Conservation (phyloP, 2,797 vertebrate species). For the Xerus rutilus region DNA sequence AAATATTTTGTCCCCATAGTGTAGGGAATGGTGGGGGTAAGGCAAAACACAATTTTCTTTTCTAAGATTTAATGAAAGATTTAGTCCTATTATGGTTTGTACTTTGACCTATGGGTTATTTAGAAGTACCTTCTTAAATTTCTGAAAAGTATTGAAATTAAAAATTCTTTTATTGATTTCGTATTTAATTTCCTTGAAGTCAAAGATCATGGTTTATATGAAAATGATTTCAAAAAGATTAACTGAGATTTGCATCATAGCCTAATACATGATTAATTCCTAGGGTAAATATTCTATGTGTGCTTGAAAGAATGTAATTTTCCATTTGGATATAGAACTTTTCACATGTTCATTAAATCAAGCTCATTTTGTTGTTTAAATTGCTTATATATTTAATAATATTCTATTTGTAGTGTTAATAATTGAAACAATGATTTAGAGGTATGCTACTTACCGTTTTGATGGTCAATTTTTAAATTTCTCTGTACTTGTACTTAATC, state of each 20-base stretch:
- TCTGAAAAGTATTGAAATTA: conserved; percentile 34
- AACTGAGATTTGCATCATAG: conserved; percentile 10
- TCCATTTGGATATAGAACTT: conserved; percentile 30
- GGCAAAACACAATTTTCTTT: conserved; percentile 36
- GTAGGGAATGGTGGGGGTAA: background rate
- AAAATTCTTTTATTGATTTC: conserved; percentile 41
- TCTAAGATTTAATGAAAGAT: conserved; percentile 43
- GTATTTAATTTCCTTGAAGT: conserved; percentile 47
- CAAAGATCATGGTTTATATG: conserved; percentile 3
- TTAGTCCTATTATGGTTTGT: conserved; percentile 45
- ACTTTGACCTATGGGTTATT: conserved; percentile 32
- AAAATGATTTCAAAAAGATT: conserved; percentile 37
- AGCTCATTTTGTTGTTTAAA: background rate
- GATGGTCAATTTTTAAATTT: conserved; percentile 30
- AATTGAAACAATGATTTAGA: background rate
- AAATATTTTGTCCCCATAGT: background rate
- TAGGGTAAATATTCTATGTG: background rate
- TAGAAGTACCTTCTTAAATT: conserved; percentile 50
- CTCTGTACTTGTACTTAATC: conserved; percentile 20
- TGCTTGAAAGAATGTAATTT: conserved; percentile 49
- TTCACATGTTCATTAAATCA: conserved; percentile 54
- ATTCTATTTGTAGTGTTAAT: conserved; percentile 8
- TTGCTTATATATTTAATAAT: conserved; percentile 29
- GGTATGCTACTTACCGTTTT: conserved; percentile 1
- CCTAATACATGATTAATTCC: conserved; percentile 13